Evolutionary conservation across 2,888 invertebrate genomes (phyloP).

Genomic region (Sylvicola cinctus): DNA sequence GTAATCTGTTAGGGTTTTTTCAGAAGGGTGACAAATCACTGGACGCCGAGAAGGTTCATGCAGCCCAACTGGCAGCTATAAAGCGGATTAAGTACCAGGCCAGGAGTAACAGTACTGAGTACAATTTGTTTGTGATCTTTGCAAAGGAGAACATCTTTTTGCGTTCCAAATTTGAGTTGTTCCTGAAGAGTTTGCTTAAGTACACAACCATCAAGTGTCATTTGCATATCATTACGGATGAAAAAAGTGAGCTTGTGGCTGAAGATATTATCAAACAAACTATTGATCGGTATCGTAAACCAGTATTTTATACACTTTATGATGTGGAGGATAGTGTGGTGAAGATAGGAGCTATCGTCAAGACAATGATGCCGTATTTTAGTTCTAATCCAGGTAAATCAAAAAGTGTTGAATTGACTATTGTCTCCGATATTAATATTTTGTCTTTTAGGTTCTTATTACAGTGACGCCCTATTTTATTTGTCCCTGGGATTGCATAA

Average conservation of each 20-base stretch:
- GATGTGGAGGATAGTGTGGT: constrained; percentile 37
- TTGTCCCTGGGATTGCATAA: constrained; percentile 51
- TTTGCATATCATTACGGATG: constrained; percentile 40
- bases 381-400: constrained; percentile 39
- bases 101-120: constrained; percentile 12
- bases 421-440: no score
- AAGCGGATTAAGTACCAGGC: constrained; percentile 8
- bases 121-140: constrained; percentile 23
- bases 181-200: constrained; percentile 19
- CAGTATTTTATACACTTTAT: constrained; percentile 29
- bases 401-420: constrained; percentile 9
- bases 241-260: constrained; percentile 32
- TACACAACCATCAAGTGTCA: constrained; percentile 27
- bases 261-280: constrained; percentile 26
- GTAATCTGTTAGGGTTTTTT: constrained; percentile 6
- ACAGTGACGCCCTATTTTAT: constrained; percentile 59
- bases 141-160: constrained; percentile 22
- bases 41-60: background rate
- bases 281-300: constrained; percentile 24
- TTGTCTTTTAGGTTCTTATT: constrained; percentile 37
- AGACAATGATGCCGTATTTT: constrained; percentile 47
- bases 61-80: constrained; percentile 4
- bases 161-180: constrained; percentile 22
- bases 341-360: constrained; percentile 38
- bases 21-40: constrained; percentile 4